Conservation (phyloP, 2,797 vertebrate species). For the Diplodus sargus region DNA sequence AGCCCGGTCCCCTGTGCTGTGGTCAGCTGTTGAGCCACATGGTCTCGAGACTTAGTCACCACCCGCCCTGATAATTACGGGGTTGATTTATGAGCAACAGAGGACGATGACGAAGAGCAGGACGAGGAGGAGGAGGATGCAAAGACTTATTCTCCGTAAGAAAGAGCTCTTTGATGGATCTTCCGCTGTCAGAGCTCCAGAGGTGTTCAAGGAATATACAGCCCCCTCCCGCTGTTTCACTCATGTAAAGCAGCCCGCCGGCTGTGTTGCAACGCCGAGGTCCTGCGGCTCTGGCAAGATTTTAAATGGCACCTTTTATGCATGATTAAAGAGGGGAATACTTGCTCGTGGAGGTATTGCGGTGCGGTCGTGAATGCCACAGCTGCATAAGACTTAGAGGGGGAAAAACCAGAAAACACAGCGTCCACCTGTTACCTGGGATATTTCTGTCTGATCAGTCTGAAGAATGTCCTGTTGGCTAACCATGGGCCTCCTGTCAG, state of each 20-base stretch:
- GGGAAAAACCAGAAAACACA: slow-evolving; percentile 1
- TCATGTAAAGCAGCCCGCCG: slow-evolving; percentile 61
- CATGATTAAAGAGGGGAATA: slow-evolving; percentile 52
- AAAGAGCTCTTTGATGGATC: slow-evolving; percentile 57
- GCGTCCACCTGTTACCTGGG: slow-evolving; percentile 6
- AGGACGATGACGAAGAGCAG: slow-evolving; percentile 18
- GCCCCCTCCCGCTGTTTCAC: slow-evolving; percentile 40
- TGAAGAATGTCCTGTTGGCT: slow-evolving; percentile 11
- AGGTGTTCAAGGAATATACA: slow-evolving; percentile 52
- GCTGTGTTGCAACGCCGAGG: slow-evolving; percentile 26
- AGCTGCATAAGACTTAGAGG: slow-evolving; percentile 11
- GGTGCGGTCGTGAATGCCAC: slow-evolving; percentile 35
- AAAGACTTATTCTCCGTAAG: slow-evolving; percentile 26
- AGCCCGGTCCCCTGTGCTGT: slow-evolving; percentile 49
- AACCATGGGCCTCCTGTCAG: neutral
- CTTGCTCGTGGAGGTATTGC: slow-evolving; percentile 1
- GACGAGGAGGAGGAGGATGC: slow-evolving; percentile 3
- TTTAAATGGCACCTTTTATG: slow-evolving; percentile 53
- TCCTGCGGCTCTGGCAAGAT: slow-evolving; percentile 48
- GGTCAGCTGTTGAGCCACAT: slow-evolving; percentile 77
- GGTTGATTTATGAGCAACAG: slow-evolving; percentile 69
- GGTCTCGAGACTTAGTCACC: slow-evolving; percentile 60
- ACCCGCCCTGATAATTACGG: slow-evolving; percentile 63
- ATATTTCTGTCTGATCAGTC: slow-evolving; percentile 7
- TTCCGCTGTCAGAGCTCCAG: slow-evolving; percentile 52